Evolutionary conservation across 2,113 vertebrate genomes (phyloP).

Genomic region (Casuarius casuarius): DNA sequence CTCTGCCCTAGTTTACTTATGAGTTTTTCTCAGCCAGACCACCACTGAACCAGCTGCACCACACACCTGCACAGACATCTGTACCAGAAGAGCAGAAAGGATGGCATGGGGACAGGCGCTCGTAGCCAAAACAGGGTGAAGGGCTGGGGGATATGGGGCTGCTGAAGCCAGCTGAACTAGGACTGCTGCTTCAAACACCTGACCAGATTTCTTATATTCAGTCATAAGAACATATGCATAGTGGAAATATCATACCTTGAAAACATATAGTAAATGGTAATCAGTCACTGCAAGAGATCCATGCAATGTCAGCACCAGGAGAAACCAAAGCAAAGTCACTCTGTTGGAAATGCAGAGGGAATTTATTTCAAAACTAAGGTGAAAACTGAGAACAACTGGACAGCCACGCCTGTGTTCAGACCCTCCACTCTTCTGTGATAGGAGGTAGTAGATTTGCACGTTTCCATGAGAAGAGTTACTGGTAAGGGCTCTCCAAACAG

Average conservation of each 20-base stretch:
- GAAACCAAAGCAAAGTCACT: not conserved
- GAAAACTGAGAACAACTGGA: not conserved
- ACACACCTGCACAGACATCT: too few species aligned
- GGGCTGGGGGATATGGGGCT: not conserved
- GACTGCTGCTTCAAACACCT: not conserved
- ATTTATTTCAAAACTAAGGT: not conserved
- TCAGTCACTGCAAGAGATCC: not conserved
- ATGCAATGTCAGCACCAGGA: fast-evolving
- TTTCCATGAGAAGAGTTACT: not conserved
- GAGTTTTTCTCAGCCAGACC: too few species aligned
- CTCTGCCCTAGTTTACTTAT: too few species aligned
- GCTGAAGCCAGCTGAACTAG: not conserved
- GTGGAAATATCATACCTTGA: not conserved
- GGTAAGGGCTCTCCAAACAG: not conserved
- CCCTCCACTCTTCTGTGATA: fast-evolving
- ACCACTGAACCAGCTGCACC: too few species aligned
- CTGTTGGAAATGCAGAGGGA: not conserved
- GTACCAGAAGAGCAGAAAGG: too few species aligned
- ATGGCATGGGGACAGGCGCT: too few species aligned
- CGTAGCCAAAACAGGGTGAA: not conserved
- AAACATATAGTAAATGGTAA: not conserved
- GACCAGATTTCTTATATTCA: not conserved
- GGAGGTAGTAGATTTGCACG: not conserved
- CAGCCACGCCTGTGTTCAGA: not conserved
- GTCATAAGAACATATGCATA: fast-evolving